Evolutionary conservation across 2,888 invertebrate genomes (phyloP).

Genomic region (Entomobrya multifasciata): DNA sequence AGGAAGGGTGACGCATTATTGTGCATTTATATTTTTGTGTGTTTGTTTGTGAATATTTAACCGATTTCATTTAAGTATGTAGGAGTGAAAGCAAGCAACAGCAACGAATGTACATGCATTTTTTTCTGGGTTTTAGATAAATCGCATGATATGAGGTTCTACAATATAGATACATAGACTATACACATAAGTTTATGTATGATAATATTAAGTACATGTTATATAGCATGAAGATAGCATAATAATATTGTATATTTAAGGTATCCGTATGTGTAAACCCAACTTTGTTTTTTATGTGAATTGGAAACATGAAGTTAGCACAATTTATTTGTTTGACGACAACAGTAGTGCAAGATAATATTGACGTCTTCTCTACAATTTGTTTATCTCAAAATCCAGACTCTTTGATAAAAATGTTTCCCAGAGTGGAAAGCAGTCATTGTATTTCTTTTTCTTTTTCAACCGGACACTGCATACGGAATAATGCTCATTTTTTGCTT

Average conservation of each 20-base stretch:
- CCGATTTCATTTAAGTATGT: neutral
- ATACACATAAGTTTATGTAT: neutral
- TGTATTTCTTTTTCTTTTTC: neutral
- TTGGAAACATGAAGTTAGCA: constrained; percentile 2
- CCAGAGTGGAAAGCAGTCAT: constrained; percentile 44
- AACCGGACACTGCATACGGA: neutral
- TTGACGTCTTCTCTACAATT: constrained; percentile 12
- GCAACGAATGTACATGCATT: neutral
- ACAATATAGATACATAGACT: neutral
- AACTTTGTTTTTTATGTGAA: neutral
- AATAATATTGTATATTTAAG: neutral
- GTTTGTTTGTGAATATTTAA: neutral
- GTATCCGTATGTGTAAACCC: neutral
- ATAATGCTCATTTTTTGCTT: neutral
- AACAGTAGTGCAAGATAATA: constrained; percentile 11
- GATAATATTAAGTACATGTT: neutral
- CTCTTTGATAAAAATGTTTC: constrained; percentile 58
- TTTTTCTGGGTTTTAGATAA: neutral
- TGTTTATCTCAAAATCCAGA: constrained; percentile 56
- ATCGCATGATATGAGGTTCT: constrained; percentile 24
- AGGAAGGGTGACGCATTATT: neutral
- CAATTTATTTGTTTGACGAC: constrained; percentile 7
- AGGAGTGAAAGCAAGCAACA: neutral
- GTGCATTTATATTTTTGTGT: neutral
- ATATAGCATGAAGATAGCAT: neutral